Evolutionary conservation across 2,113 vertebrate species (phyloP).

Genomic region (Motacilla tschutschensis): DNA sequence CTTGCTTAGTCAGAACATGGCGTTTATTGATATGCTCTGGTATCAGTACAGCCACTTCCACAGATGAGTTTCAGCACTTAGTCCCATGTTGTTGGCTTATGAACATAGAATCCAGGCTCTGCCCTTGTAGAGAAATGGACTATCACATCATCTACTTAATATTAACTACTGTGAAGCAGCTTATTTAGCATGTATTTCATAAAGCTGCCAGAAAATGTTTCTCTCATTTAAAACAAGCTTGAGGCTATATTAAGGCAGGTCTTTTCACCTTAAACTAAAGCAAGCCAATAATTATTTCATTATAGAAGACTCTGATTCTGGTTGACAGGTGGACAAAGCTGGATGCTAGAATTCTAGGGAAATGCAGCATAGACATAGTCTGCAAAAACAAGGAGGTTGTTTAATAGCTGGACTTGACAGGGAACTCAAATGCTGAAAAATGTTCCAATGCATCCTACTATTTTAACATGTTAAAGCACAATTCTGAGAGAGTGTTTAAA

Average conservation of each 20-base stretch:
- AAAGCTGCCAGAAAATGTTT: background rate
- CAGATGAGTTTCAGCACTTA: background rate
- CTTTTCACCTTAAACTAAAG: background rate
- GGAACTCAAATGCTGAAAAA: background rate
- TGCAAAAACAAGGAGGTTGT: background rate
- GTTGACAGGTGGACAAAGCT: background rate
- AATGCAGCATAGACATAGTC: background rate
- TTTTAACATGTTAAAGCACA: background rate
- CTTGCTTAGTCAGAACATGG: background rate
- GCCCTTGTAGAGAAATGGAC: background rate
- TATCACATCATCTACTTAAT: background rate
- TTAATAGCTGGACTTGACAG: background rate
- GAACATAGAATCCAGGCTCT: background rate
- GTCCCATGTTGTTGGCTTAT: background rate
- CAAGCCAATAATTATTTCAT: background rate
- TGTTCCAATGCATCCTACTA: background rate
- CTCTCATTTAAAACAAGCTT: background rate
- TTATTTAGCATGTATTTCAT: background rate
- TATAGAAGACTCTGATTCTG: background rate
- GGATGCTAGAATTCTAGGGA: background rate
- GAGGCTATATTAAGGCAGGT: background rate
- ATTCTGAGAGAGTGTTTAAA: background rate
- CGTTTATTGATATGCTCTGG: background rate
- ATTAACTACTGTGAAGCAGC: background rate
- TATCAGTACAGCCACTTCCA: background rate